Evolutionary conservation across 2,888 invertebrate species (phyloP), one percentile per base, ranked within the genome.

Genomic region (Gisinianus flammeolus): DNA sequence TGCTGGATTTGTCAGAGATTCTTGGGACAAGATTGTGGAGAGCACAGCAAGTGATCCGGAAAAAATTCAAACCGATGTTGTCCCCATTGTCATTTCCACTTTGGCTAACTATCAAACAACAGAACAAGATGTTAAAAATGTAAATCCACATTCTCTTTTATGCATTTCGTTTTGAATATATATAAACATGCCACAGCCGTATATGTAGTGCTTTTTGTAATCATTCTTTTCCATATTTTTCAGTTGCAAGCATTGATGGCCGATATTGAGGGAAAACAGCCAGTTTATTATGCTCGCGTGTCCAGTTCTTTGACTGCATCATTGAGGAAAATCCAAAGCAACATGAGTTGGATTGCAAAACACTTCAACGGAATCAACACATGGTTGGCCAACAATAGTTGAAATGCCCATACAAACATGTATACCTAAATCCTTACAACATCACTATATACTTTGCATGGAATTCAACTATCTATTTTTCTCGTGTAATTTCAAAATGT

Each of bases 351-450:
- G 70, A 44, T 52, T 24, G 26, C 3, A 8, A 26, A 3, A 22
- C 16, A 70, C 6, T 33, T 70, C 12, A 24, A 12, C 5, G 44
- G 10, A 24, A n/a, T 44, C 70, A 70, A 52, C 6, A 16, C 2
- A 4, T 70, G 70, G 70, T 35, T 70, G 8, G 44, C 35, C 2
- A 31, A 33, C 12, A 70, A 52, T 70, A 12, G 24, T 70, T 70
- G 24, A 70, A 28, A n/a, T n/a, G n/a, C n/a, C n/a, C n/a, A n/a
- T n/a, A n/a, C n/a, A n/a, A n/a, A n/a, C n/a, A n/a, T n/a, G n/a
- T n/a, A n/a, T n/a, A n/a, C n/a, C n/a, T n/a, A n/a, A n/a, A n/a
- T n/a, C n/a, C n/a, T n/a, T n/a, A n/a, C n/a, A n/a, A n/a, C n/a
- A n/a, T n/a, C n/a, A n/a, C n/a, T n/a, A n/a, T n/a, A n/a, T n/a